These are phyloP conservation scores for Cirrhinus mrigala DNA, from an alignment of 2,797 vertebrate genomes.

Conservation along the genomic window DNA sequence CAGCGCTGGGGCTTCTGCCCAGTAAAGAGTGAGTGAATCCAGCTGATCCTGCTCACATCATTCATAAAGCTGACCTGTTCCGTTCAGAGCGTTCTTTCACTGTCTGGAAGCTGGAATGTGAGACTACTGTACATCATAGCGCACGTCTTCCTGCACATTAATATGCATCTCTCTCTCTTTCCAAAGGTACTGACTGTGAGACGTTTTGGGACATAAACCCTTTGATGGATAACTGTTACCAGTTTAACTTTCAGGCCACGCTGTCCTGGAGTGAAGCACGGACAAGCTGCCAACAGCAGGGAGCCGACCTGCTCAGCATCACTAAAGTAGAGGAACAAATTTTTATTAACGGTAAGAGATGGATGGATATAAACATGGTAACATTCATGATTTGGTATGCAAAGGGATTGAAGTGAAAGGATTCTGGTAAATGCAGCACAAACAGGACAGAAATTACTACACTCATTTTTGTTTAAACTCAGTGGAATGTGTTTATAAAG, in stretches of 20 bases:
- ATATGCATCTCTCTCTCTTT: constrained; percentile 23
- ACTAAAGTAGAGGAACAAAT: constrained; percentile 96
- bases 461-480: constrained; percentile 6
- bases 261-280: constrained; percentile 94
- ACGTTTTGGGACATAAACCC: constrained; percentile 97
- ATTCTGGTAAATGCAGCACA: not conserved
- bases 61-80: constrained; percentile 4
- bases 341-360: constrained; percentile 91
- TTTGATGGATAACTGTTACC: constrained; percentile 96
- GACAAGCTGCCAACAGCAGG: constrained; percentile 95
- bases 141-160: not conserved
- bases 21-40: constrained; percentile 87
- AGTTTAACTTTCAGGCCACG: constrained; percentile 97
- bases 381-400: not conserved
- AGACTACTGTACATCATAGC: constrained; percentile 16
- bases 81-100: not conserved
- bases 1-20: constrained; percentile 98
- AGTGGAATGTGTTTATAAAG: constrained; percentile 20
- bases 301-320: constrained; percentile 94
- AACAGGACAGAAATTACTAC: not conserved
- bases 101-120: constrained; percentile 14
- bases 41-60: not conserved
- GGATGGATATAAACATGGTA: not conserved
- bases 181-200: constrained; percentile 88
- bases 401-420: not conserved